Base-by-base conservation (phyloP, 2,113 vertebrate species). In the Plectropomus leopardus region DNA sequence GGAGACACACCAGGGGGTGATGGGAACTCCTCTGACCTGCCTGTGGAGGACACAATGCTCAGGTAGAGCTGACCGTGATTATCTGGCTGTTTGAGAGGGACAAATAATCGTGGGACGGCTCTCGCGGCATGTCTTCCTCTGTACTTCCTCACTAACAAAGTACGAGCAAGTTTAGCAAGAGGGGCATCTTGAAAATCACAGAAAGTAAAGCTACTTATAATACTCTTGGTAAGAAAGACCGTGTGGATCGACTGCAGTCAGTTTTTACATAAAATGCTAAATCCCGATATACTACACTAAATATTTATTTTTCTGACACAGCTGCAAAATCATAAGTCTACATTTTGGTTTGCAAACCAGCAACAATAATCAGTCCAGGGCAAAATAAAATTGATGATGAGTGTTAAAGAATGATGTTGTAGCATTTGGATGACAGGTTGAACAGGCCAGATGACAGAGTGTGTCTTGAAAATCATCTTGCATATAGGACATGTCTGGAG, bases 1-100 rank as follows among this genome's bases (percentile, higher is more conserved):
- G 86, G 54, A 84, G 80, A 85, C 80, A 34, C 92, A 87, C 59
- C 84, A 53, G 88, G 91, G 83, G 86, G 86, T 72, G 69, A 87
- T 80, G 89, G 92, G 80, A 88, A 85, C 84, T 91, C 76, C 69
- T 83, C 82, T 85, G 85, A 91, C 92, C 89, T 85, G 89, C 83
- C 71, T 84, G 65, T 72, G 78, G 84, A 92, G 86, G 89, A 87
- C 88, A 80, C 81, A 81, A 78, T 80, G 88, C 84, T 91, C 74
- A 83, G 88, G 74, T 86, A 77, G 76, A 72, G 59, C 71, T 19
- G 75, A 50, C 84, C 51, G 42, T 67, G 67, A 86, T 90, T 89
- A 86, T 83, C 77, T 40, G 70, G 82, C 80, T 72, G 77, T 72
- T n/a, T 78, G 83, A 75, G 82, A 51, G 66, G 85, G 60, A 89